Conservation (phyloP, 2,113 vertebrate genomes). For the Gulo gulo region DNA sequence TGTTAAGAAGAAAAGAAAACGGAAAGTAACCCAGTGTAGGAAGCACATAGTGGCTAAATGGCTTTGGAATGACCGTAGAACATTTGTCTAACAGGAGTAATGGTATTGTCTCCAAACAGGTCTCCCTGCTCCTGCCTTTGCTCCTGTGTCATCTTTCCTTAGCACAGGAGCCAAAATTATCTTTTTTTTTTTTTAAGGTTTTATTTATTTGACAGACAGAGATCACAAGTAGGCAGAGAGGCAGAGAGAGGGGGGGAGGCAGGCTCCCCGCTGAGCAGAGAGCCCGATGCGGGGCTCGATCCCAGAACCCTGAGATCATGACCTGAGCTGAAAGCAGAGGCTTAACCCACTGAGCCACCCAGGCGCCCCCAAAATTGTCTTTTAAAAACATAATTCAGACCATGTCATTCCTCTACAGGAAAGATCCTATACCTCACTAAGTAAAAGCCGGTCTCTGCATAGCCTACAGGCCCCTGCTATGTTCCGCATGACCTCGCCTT, state of each 20-base stretch:
- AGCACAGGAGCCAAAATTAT: neutral
- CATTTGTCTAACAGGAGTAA: neutral
- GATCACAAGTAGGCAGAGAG: too few species aligned
- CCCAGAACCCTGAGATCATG: too few species aligned
- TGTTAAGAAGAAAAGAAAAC: neutral
- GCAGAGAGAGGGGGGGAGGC: too few species aligned
- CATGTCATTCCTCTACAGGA: neutral
- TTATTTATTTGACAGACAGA: too few species aligned
- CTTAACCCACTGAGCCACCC: too few species aligned
- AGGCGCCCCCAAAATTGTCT: neutral
- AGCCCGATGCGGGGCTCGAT: too few species aligned
- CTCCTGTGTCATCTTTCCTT: neutral
- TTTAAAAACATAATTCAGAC: neutral
- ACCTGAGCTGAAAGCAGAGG: too few species aligned
- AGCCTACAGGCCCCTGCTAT: neutral
- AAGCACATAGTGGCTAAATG: neutral
- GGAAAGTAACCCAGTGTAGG: neutral
- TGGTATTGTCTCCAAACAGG: neutral
- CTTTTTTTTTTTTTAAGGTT: neutral
- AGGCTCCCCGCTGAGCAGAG: too few species aligned
- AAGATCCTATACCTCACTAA: neutral
- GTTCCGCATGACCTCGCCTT: neutral
- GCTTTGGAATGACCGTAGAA: neutral
- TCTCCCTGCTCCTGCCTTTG: neutral
- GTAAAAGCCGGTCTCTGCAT: neutral